phyloP scores from a whole-genome alignment of 2,797 vertebrate genomes.

The Carcharodon carcharias region DNA sequence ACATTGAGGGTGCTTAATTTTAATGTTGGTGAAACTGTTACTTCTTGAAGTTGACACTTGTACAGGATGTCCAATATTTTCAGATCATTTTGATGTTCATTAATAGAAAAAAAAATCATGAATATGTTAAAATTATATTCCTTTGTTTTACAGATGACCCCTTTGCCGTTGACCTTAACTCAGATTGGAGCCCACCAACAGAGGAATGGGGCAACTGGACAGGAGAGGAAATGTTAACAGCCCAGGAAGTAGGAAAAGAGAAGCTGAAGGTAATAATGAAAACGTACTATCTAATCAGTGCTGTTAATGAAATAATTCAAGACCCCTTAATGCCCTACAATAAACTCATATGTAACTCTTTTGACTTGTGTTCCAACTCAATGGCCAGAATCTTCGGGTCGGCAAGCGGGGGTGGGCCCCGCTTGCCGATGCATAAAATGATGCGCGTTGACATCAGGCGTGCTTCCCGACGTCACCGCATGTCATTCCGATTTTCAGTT shows the following conservation, averaged over 20 bases:
- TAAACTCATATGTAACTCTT: not conserved
- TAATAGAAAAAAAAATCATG: not conserved
- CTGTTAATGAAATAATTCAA: not conserved
- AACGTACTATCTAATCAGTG: not conserved
- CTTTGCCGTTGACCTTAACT: constrained; percentile 43
- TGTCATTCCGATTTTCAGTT: no score
- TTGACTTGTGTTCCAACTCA: not conserved
- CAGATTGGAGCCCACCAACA: constrained; percentile 49
- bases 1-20: not conserved
- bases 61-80: not conserved
- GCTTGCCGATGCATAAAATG: no score
- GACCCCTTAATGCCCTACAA: not conserved
- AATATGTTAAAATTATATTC: not conserved
- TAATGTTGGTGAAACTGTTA: not conserved
- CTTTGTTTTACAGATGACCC: constrained; percentile 44
- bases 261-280: constrained; percentile 39
- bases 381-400: no score
- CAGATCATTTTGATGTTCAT: not conserved
- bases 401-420: no score
- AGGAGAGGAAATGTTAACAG: constrained; percentile 43
- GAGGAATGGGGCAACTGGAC: constrained; percentile 53
- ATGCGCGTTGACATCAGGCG: no score
- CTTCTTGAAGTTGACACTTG: not conserved
- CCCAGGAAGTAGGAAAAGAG: not conserved
- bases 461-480: no score